These are phyloP conservation scores for Malacoraja senta DNA, from an alignment of 2,797 vertebrate genomes.

Conservation along the genomic window DNA sequence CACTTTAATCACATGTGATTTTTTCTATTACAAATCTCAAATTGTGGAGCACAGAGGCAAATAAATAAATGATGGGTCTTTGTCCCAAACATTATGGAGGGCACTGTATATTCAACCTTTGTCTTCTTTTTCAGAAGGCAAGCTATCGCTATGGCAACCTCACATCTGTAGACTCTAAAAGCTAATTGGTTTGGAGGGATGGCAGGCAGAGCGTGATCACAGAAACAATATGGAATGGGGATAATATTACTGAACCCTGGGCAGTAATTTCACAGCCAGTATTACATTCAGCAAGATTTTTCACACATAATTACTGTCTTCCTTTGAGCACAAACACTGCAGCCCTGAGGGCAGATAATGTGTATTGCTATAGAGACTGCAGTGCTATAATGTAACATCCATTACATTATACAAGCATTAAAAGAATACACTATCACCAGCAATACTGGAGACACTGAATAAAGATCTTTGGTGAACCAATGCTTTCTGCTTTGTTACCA, in stretches of 20 bases:
- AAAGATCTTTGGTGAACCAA: background rate
- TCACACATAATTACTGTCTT: constrained; percentile 39
- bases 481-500: background rate
- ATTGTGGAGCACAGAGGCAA: too few relatives aligned
- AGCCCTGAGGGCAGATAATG: background rate
- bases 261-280: constrained; percentile 34
- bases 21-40: too few relatives aligned
- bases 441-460: background rate
- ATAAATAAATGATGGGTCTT: too few relatives aligned
- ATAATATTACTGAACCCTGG: constrained; percentile 35
- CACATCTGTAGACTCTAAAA: constrained; percentile 34
- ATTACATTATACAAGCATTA: constrained; percentile 28
- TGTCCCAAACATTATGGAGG: too few relatives aligned
- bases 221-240: constrained; percentile 8
- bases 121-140: constrained; percentile 5
- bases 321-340: constrained; percentile 21
- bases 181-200: constrained; percentile 38
- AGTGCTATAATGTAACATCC: constrained; percentile 18
- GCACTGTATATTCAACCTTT: constrained; percentile 25
- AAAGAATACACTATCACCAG: constrained; percentile 5
- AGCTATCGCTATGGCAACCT: constrained; percentile 30
- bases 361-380: background rate
- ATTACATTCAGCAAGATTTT: constrained; percentile 36
- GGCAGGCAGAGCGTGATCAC: constrained; percentile 18
- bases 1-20: too few relatives aligned